Conservation (phyloP, 2,888 invertebrate species). For the Vannuccia rotundouncinata region DNA sequence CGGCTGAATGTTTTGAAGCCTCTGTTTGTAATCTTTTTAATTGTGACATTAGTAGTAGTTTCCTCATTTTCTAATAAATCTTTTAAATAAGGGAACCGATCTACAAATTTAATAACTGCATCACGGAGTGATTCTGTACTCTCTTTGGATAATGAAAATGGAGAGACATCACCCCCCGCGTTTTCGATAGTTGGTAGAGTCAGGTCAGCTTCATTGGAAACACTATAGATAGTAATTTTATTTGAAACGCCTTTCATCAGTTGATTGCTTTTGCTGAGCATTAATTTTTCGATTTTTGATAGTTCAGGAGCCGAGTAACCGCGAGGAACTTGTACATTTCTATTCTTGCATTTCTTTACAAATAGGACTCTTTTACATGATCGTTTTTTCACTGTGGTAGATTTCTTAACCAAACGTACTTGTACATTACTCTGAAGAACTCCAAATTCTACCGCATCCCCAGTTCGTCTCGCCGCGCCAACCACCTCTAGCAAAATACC, state of each 20-base stretch:
- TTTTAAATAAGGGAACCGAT: constrained; percentile 10
- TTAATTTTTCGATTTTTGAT: neutral
- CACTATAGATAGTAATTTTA: neutral
- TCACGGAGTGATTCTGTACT: neutral
- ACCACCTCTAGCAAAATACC: neutral
- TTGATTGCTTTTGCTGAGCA: constrained; percentile 5
- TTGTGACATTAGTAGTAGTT: constrained; percentile 10
- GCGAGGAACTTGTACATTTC: neutral
- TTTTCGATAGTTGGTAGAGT: neutral
- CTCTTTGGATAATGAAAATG: neutral
- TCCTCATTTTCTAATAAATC: neutral
- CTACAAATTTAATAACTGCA: constrained; percentile 1
- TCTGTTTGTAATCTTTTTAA: constrained; percentile 23
- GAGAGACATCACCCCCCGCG: neutral
- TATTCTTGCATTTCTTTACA: neutral
- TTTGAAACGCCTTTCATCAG: neutral
- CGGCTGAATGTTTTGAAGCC: constrained; percentile 25
- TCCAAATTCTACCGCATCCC: neutral
- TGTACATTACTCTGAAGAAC: neutral
- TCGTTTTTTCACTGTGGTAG: neutral
- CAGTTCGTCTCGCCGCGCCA: neutral
- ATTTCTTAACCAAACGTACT: neutral
- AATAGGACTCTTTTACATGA: neutral
- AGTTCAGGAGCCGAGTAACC: neutral
- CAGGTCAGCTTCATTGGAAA: neutral